Conservation (phyloP, 1,140 invertebrate species). For the Caerostris extrusa region DNA sequence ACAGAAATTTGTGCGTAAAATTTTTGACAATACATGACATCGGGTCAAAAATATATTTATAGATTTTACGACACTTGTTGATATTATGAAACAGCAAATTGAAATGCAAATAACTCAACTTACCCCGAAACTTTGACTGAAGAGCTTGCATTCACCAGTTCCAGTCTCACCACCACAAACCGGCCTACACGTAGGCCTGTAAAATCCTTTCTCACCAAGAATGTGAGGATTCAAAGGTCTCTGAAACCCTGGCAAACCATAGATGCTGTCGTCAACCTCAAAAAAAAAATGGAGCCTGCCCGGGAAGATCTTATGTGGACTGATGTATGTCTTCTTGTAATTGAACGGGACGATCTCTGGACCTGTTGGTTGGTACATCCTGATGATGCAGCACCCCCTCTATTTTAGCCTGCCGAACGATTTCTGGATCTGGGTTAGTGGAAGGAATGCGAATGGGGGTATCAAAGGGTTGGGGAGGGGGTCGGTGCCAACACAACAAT, state of each 20-base stretch:
- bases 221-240: background rate
- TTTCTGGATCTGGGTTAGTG: conserved; percentile 16
- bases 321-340: conserved; percentile 59
- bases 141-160: conserved; percentile 60
- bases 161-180: conserved; percentile 59
- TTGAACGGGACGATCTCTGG: conserved; percentile 66
- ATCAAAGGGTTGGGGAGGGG: background rate
- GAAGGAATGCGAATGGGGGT: background rate
- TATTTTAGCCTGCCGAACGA: background rate
- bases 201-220: conserved; percentile 30
- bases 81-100: too few relatives aligned
- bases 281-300: conserved; percentile 57
- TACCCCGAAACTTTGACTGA: conserved; percentile 75
- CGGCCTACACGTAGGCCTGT: conserved; percentile 47
- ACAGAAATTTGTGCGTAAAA: too few relatives aligned
- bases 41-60: too few relatives aligned
- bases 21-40: too few relatives aligned
- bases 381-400: background rate
- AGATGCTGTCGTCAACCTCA: conserved; percentile 59
- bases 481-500: background rate
- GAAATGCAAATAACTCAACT: conserved; percentile 18
- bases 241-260: conserved; percentile 29
- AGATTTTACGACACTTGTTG: too few relatives aligned
- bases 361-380: background rate
- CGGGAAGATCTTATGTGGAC: conserved; percentile 65